Conservation (phyloP, 2,113 vertebrate species). For the Puma concolor region DNA sequence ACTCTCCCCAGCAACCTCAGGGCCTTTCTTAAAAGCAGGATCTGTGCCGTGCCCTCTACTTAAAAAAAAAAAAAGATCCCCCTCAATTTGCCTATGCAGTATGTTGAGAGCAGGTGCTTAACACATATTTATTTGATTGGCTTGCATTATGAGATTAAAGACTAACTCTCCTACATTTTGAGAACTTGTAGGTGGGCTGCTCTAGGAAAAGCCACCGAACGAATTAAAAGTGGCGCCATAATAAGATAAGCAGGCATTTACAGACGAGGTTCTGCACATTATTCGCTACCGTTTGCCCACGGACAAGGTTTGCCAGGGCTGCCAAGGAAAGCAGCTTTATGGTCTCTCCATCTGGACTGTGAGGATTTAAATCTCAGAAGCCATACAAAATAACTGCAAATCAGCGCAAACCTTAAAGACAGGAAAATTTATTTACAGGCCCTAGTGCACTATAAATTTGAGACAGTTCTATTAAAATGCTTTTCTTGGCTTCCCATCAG, state of each 20-base stretch:
- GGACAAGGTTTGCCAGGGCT: slow-evolving; percentile 14
- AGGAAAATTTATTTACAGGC: slow-evolving; percentile 60
- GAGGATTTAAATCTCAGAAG: slow-evolving; percentile 60
- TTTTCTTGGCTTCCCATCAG: slow-evolving; percentile 74
- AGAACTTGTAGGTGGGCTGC: neutral
- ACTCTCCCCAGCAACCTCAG: neutral
- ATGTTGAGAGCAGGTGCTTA: neutral
- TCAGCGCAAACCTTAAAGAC: slow-evolving; percentile 76
- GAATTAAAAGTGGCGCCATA: slow-evolving; percentile 1
- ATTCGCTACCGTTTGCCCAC: neutral
- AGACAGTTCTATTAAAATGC: slow-evolving; percentile 74
- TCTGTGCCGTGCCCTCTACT: accelerated
- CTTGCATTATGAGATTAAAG: neutral
- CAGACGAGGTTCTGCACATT: neutral
- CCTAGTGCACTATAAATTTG: slow-evolving; percentile 64
- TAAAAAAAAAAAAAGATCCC: neutral
- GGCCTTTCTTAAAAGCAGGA: neutral
- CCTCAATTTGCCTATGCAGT: neutral
- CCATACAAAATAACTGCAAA: slow-evolving; percentile 67
- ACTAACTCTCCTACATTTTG: neutral
- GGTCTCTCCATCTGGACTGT: slow-evolving; percentile 50
- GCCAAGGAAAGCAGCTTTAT: slow-evolving; percentile 60
- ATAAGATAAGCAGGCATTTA: neutral
- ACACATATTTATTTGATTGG: neutral
- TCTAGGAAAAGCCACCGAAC: neutral